phyloP scores from a whole-genome alignment of 2,888 invertebrate species.

The Pogonocherus hispidulus region DNA sequence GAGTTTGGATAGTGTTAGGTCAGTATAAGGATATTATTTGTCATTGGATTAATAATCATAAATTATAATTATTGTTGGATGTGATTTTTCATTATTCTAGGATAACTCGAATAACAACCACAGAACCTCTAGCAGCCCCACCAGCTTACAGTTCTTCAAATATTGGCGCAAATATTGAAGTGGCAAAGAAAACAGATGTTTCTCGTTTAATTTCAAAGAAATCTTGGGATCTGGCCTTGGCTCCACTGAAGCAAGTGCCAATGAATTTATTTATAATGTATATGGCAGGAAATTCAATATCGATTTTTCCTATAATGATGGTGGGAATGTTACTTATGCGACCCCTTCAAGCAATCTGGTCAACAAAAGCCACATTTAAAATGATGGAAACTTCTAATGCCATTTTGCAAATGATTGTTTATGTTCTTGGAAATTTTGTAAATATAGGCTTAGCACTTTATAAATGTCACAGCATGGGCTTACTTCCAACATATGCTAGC shows the following conservation, averaged over 20 bases:
- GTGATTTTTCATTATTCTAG: constrained; percentile 43
- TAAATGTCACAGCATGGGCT: constrained; percentile 98
- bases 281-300: constrained; percentile 99
- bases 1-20: constrained; percentile 65
- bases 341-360: constrained; percentile 95
- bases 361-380: constrained; percentile 91
- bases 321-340: constrained; percentile 98
- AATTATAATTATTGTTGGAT: neutral
- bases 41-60: neutral
- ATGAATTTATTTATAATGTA: constrained; percentile 99
- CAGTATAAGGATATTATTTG: constrained; percentile 31
- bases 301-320: constrained; percentile 99
- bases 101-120: constrained; percentile 46
- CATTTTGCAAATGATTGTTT: constrained; percentile 91
- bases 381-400: constrained; percentile 95
- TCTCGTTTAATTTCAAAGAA: constrained; percentile 91
- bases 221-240: constrained; percentile 96
- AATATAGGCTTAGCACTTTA: constrained; percentile 93
- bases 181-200: constrained; percentile 85
- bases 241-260: constrained; percentile 95
- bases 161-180: constrained; percentile 81
- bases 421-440: constrained; percentile 92
- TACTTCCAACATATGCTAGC: constrained; percentile 96
- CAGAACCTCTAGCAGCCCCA: constrained; percentile 76
- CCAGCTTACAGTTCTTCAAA: constrained; percentile 87